These are phyloP conservation scores for Sphinx pinastri DNA, from an alignment of 2,888 invertebrate genomes.

Conservation along the genomic window DNA sequence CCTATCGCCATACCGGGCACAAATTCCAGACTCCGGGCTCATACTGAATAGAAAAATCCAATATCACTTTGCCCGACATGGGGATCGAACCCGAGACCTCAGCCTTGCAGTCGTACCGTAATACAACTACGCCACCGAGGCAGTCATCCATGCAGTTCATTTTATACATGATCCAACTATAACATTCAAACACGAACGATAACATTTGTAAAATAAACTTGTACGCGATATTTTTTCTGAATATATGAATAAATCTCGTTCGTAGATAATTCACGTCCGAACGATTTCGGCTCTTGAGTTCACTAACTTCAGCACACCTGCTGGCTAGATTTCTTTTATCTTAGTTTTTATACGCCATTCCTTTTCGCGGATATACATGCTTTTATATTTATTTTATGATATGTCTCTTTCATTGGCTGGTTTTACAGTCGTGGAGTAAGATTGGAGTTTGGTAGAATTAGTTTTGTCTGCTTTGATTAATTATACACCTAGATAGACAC, in stretches of 20 bases:
- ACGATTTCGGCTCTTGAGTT: slow-evolving; percentile 28
- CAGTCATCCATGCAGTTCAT: no score
- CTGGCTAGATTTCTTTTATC: slow-evolving; percentile 26
- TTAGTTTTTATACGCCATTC: slow-evolving; percentile 18
- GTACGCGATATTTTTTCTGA: slow-evolving; percentile 25
- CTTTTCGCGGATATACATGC: slow-evolving; percentile 14
- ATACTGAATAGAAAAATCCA: no score
- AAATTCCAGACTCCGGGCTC: no score
- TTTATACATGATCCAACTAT: slow-evolving; percentile 16
- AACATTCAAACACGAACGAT: slow-evolving; percentile 21
- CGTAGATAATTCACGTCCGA: slow-evolving; percentile 30
- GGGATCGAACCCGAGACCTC: no score
- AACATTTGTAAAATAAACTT: slow-evolving; percentile 26
- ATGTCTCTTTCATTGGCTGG: slow-evolving; percentile 15
- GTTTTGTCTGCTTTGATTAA: neutral
- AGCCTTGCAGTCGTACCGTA: no score
- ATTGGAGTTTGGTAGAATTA: neutral
- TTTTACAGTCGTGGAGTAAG: neutral
- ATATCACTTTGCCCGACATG: no score
- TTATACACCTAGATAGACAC: no score
- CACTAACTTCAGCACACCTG: slow-evolving; percentile 29
- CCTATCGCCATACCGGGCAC: no score
- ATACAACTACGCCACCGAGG: no score
- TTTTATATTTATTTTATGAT: slow-evolving; percentile 23
- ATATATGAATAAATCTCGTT: slow-evolving; percentile 31